phyloP scores from a whole-genome alignment of 2,888 invertebrate species.

The Amaurobius ferox region DNA sequence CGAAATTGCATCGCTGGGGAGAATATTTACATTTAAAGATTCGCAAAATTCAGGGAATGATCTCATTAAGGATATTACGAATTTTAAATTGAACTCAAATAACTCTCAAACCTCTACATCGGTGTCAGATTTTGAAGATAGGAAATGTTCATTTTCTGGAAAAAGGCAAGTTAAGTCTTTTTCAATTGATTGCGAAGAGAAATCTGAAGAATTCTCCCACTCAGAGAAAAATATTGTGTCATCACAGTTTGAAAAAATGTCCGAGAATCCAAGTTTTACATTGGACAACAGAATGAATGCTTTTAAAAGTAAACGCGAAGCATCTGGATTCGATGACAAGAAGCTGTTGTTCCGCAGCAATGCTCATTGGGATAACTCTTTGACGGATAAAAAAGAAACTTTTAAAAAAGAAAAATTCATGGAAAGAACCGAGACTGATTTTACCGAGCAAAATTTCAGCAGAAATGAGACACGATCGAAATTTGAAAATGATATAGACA shows the following conservation, averaged over 20 bases:
- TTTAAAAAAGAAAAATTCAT: not conserved
- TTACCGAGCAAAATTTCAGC: constrained; percentile 5
- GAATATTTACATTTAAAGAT: not conserved
- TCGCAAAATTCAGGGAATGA: not conserved
- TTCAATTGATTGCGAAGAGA: constrained; percentile 13
- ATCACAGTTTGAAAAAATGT: not conserved
- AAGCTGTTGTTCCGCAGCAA: constrained; percentile 13
- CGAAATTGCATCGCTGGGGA: not conserved
- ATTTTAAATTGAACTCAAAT: not conserved
- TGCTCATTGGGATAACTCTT: constrained; percentile 9
- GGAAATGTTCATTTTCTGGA: not conserved
- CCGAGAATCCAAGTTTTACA: not conserved
- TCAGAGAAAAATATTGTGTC: constrained; percentile 18
- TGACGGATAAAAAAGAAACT: not conserved
- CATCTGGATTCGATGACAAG: not conserved
- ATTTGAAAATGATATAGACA: constrained; percentile 24
- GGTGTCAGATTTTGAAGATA: not conserved
- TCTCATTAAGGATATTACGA: not conserved
- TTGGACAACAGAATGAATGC: not conserved
- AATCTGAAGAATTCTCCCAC: constrained; percentile 9
- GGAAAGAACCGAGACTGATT: not conserved
- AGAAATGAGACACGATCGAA: not conserved
- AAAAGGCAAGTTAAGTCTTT: not conserved
- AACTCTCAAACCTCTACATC: not conserved
- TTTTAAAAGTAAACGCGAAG: not conserved